Evolutionary conservation across 2,888 invertebrate genomes (phyloP), one percentile per base, ranked within the genome.

Genomic region (Eulithis prunata): DNA sequence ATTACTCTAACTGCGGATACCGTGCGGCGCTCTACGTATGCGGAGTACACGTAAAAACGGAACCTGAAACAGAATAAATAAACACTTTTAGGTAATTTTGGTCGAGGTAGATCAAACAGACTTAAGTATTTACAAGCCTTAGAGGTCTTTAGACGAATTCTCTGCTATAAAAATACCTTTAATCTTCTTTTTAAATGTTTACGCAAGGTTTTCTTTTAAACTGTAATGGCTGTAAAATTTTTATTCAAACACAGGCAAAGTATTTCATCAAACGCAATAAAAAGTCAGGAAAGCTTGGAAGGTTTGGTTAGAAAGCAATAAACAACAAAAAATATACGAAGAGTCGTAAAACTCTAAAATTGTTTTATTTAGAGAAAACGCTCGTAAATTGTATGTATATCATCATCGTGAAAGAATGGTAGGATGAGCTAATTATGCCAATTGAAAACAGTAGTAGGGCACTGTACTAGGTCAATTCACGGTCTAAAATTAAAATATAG

Each of bases 21-120:
- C 63, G 94, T 94, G 73, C 97, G 94, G 57, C 95, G 94, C 89
- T 98, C 98, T 82, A 96, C 97, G 84, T 96, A 98, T 57, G 98
- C 98, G 10, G 98, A 98, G 84, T 97, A 98, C 59, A 98, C 97
- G 91, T 96, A 97, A 92, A 98, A 98, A 86, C 97, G 97, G 86
- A 95, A 97, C 85, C 97, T 96, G 92, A 32, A 93, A 93, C 8
- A 52, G 21, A 57, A 38, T 6, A 36, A 32, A 5, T 46, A 52
- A 47, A 41, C 3, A 14, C 14, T 43, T 32, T n/a, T 32, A 41
- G 10, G 8, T 41, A 41, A 41, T n/a, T 36, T 51, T 32, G 38
- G 32, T 32, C 32, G 32, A 32, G 32, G 4, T 10, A 21, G 7
- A 51, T 8, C 3, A 28, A 56, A 56, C 21, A 43, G 21, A 55